Conservation (phyloP, 2,888 invertebrate species). For the Lithophane leautieri region DNA sequence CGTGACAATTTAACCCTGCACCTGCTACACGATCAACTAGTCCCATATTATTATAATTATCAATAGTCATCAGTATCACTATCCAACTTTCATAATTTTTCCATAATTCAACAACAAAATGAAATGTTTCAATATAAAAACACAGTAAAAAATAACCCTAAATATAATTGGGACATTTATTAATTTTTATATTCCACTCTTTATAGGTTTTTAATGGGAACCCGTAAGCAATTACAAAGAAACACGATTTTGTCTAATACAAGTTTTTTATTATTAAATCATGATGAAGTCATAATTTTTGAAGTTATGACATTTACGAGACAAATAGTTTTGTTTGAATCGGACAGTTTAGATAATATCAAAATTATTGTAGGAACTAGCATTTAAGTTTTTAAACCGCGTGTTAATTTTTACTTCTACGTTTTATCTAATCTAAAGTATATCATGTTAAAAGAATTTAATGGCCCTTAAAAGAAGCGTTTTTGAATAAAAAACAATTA, state of each 20-base stretch:
- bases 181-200: slow-evolving; percentile 63
- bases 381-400: slow-evolving; percentile 19
- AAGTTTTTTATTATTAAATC: slow-evolving; percentile 15
- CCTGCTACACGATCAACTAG: slow-evolving; percentile 44
- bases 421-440: slow-evolving; percentile 43
- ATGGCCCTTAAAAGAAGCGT: slow-evolving; percentile 38
- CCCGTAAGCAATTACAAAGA: slow-evolving; percentile 57
- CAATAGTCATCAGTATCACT: slow-evolving; percentile 44
- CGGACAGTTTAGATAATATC: slow-evolving; percentile 53
- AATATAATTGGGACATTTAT: slow-evolving; percentile 59
- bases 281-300: slow-evolving; percentile 58
- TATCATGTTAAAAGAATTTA: slow-evolving; percentile 53
- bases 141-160: slow-evolving; percentile 10
- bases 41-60: slow-evolving; percentile 43
- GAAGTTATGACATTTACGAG: slow-evolving; percentile 59
- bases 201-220: slow-evolving; percentile 69
- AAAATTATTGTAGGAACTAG: slow-evolving; percentile 23
- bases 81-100: slow-evolving; percentile 31
- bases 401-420: slow-evolving; percentile 24
- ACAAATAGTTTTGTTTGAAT: slow-evolving; percentile 51
- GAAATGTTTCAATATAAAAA: slow-evolving; percentile 22
- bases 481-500: slow-evolving; percentile 50
- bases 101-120: slow-evolving; percentile 31
- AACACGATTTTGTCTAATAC: slow-evolving; percentile 51
- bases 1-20: slow-evolving; percentile 54